phyloP scores from a whole-genome alignment of 1,140 invertebrate species.

The Bemisia tabaci region DNA sequence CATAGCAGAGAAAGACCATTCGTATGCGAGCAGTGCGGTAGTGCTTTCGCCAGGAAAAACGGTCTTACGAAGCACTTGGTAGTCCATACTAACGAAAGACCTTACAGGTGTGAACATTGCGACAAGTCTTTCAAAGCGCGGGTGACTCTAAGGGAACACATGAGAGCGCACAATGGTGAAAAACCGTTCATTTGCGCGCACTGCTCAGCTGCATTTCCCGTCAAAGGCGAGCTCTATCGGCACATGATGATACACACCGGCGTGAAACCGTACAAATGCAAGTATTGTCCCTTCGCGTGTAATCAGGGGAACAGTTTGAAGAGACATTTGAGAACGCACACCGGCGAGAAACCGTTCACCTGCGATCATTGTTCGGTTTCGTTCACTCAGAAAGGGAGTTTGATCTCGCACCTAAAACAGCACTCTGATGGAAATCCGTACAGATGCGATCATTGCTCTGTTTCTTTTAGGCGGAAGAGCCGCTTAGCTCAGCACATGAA shows the following conservation, averaged over 20 bases:
- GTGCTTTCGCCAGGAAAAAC: slow-evolving; percentile 33
- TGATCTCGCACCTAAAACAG: not conserved
- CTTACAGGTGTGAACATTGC: slow-evolving; percentile 33
- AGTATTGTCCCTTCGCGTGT: slow-evolving; percentile 58
- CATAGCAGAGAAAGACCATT: slow-evolving; percentile 31
- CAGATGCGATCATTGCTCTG: too few relatives aligned
- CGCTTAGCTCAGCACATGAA: too few relatives aligned
- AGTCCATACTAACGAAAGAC: slow-evolving; percentile 29
- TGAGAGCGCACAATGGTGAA: slow-evolving; percentile 45
- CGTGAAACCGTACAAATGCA: slow-evolving; percentile 60
- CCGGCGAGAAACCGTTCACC: slow-evolving; percentile 30
- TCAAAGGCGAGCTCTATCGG: not conserved
- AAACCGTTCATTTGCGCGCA: slow-evolving; percentile 49
- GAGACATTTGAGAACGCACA: slow-evolving; percentile 45
- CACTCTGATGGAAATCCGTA: too few relatives aligned
- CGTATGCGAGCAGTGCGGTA: slow-evolving; percentile 33
- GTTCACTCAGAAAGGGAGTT: not conserved
- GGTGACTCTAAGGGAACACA: slow-evolving; percentile 34
- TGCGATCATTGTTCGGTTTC: not conserved
- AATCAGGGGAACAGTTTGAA: slow-evolving; percentile 36
- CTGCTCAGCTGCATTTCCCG: slow-evolving; percentile 47
- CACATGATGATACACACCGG: slow-evolving; percentile 51
- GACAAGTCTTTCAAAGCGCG: slow-evolving; percentile 33
- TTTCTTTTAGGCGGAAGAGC: too few relatives aligned
- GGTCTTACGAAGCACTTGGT: slow-evolving; percentile 35